Base-by-base conservation (phyloP, 2,888 invertebrate genomes). In the Spisula subtruncata region DNA sequence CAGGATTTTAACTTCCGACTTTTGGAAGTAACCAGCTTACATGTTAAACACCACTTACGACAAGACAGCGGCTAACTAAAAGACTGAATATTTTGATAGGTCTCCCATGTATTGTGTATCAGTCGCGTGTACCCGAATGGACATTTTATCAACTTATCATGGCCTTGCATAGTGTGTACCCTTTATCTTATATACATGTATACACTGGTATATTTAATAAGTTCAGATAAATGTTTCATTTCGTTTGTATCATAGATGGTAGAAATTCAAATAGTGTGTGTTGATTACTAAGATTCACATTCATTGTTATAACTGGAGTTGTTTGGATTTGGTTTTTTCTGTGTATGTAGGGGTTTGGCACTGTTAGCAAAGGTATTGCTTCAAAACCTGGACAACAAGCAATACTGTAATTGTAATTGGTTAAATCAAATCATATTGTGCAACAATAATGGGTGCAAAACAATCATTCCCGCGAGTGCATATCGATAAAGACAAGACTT, bases 391-490 rank as follows among this genome's bases (percentile, higher is more conserved):
- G 0, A 10, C n/a, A 8, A 10, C 1, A 6, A 25, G 6, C 25
- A 25, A 8, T 25, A 25, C 60, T 10, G 60, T n/a, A 2, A 20
- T n/a, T 60, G 8, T 66, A 18, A 20, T n/a, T 56, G n/a, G n/a
- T 14, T 6, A 20, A 56, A 20, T 14, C 1, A 56, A n/a, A 56
- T n/a, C 16, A 20, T 56, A 56, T 56, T 56, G 54, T 71, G 41
- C 41, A 41, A 41, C 18, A 75, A 75, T 1, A 0, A 92, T 92
- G 92, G 92, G 92, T 25, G 92, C 80, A 18, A 92, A 89, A 83
- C 86, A 86, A 35, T 92, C 92, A 8, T 92, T 92, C 83, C 92
- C 92, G 8, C 54, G 85, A 20, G 83, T 89, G 5, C 79, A 86
- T 35, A 81, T 92, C 6, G 81, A 90, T 2, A 85, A 60, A 32